Conservation (phyloP, 2,797 vertebrate genomes). For the Macrochelys suwanniensis region DNA sequence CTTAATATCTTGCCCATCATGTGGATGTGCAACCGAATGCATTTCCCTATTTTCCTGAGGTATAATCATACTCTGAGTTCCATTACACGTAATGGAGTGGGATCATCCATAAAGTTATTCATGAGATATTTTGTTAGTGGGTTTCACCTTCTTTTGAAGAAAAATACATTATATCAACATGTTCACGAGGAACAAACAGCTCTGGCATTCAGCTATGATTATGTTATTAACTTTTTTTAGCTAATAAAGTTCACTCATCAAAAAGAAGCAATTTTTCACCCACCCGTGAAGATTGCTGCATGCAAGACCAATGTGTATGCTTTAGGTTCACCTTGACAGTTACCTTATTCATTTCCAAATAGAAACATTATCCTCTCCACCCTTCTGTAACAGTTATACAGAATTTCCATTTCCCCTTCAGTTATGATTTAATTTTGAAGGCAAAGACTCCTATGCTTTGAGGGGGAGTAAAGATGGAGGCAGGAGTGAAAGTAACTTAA, state of each 20-base stretch:
- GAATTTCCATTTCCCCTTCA: conserved; percentile 72
- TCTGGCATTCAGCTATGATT: conserved; percentile 70
- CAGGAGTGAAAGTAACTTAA: too few relatives aligned
- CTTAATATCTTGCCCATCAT: conserved; percentile 57
- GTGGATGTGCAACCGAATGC: conserved; percentile 54
- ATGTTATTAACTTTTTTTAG: conserved; percentile 70
- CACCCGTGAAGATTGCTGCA: conserved; percentile 47
- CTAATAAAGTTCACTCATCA: conserved; percentile 72
- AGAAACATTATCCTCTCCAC: conserved; percentile 49
- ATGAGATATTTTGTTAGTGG: conserved; percentile 63
- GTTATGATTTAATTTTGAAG: conserved; percentile 77
- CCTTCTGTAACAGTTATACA: conserved; percentile 28
- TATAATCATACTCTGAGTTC: conserved; percentile 49
- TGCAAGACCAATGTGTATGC: background rate
- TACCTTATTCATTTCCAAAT: conserved; percentile 60
- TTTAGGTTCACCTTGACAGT: conserved; percentile 45
- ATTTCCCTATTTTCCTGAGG: conserved; percentile 70
- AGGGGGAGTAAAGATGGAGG: conserved; percentile 60
- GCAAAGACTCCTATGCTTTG: conserved; percentile 71
- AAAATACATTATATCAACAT: conserved; percentile 68
- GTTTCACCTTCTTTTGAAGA: conserved; percentile 70
- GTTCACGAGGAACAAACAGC: conserved; percentile 56
- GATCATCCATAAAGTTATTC: conserved; percentile 59
- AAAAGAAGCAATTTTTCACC: conserved; percentile 67
- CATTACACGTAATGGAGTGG: conserved; percentile 66